Evolutionary conservation across 2,797 vertebrate species (phyloP), one percentile per base, ranked within the genome.

Genomic region (Pogonophryne albipinna): DNA sequence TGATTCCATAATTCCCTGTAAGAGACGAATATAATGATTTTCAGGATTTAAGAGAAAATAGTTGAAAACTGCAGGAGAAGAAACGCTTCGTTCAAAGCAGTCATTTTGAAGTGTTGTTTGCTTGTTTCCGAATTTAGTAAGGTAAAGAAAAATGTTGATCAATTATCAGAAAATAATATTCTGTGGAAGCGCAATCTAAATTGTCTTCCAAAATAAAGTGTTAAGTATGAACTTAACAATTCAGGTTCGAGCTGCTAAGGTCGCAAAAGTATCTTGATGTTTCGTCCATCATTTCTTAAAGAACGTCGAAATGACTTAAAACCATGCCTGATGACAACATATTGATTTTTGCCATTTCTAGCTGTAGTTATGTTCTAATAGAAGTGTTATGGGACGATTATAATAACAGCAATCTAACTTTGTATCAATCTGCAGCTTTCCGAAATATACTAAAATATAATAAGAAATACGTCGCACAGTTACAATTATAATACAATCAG

Each of bases 11-110:
- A 64, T 8, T 68, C 52, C 55, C 1, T 41, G 42, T 17, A 19
- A 74, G 17, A 82, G 8, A 31, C 23, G 10, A 67, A 60, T 16
- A 13, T 44, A 3, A 3, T 15, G 16, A 38, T 61, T 62, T 31
- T 56, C 34, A 10, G 3, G 6, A 5, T 47, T 62, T 47, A n/a
- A 8, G 13, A 10, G 50, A 1, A 19, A n/a, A 41, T 19, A n/a
- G 38, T 51, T 17, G 16, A 68, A 38, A 66, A 4, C 31, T 66
- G 23, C 23, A 62, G 14, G 20, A 69, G 19, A 49, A 16, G 16
- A 31, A 47, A 67, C 53, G 10, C 56, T 50, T 49, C 0, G 3
- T 14, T 6, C 16, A 42, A 20, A 23, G 27, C 23, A 46, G 52
- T 13, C 14, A 6, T 27, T 8, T 71, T 15, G 0, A 31, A n/a